Conservation (phyloP, 2,888 invertebrate species). For the Boloria selene region DNA sequence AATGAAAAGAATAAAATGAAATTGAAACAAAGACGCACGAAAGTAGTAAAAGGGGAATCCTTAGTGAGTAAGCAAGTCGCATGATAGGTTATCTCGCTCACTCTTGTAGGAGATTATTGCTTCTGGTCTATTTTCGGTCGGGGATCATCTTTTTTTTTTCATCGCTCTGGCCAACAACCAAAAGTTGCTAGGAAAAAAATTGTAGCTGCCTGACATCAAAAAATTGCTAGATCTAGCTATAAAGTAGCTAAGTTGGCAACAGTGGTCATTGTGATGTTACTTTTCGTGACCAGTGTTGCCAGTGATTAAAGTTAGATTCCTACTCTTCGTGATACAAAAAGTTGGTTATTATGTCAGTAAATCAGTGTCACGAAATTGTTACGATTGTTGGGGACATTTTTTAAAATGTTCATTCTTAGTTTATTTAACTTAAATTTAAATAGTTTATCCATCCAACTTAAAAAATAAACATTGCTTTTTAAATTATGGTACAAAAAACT, state of each 20-base stretch:
- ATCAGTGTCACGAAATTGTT: not conserved
- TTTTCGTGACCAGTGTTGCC: not conserved
- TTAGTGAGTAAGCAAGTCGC: too few species aligned
- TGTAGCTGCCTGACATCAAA: conserved; percentile 10
- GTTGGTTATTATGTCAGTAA: not conserved
- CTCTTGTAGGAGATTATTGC: too few species aligned
- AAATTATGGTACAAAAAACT: too few species aligned
- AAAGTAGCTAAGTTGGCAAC: conserved; percentile 19
- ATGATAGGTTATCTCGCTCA: too few species aligned
- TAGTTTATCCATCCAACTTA: too few species aligned
- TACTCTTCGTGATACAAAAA: conserved; percentile 1
- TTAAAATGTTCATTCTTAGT: not conserved
- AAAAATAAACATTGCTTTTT: too few species aligned
- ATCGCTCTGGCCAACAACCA: too few species aligned
- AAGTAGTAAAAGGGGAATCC: too few species aligned
- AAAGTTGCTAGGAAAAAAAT: not conserved
- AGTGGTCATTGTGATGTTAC: conserved; percentile 8
- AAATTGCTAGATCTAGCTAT: conserved; percentile 16
- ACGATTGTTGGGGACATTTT: not conserved
- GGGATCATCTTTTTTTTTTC: too few species aligned
- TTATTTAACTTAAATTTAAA: not conserved
- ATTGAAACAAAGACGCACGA: too few species aligned
- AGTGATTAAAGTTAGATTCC: not conserved
- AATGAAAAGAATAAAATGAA: too few species aligned
- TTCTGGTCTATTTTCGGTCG: too few species aligned